phyloP scores from a whole-genome alignment of 2,113 vertebrate genomes.

The Sinocyclocheilus rhinocerous region DNA sequence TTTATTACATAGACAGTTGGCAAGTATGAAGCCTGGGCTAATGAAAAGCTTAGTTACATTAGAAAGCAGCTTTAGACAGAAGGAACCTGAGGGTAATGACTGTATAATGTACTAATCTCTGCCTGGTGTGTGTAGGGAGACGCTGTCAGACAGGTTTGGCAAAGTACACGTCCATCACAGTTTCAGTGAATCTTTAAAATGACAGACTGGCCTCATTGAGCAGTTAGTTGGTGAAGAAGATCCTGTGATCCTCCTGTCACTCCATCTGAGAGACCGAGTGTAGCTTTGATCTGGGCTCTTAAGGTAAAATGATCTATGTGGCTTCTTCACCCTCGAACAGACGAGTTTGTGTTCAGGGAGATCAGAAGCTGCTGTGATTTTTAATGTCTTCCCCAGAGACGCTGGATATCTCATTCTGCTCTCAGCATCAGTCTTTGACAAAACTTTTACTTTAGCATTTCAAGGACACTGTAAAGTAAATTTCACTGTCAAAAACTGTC shows the following conservation, averaged over 20 bases:
- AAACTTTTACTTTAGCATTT: neutral
- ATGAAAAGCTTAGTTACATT: slow-evolving; percentile 44
- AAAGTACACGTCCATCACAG: slow-evolving; percentile 21
- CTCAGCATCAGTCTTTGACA: neutral
- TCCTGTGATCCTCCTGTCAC: slow-evolving; percentile 17
- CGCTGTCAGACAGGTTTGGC: slow-evolving; percentile 1
- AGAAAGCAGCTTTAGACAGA: neutral
- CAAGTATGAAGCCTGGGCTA: slow-evolving; percentile 8
- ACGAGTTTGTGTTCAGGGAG: slow-evolving; percentile 28
- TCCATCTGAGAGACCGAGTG: slow-evolving; percentile 16
- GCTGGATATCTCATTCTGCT: neutral
- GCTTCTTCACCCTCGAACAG: slow-evolving; percentile 29
- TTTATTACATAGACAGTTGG: slow-evolving; percentile 23
- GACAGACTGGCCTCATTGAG: neutral
- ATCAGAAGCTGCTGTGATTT: neutral
- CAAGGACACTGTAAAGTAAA: neutral
- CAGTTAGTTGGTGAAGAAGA: neutral
- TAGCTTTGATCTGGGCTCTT: slow-evolving; percentile 19
- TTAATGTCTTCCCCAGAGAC: neutral
- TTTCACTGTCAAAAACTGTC: neutral
- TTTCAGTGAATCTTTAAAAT: neutral
- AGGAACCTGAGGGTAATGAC: slow-evolving; percentile 22
- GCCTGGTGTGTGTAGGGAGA: slow-evolving; percentile 20
- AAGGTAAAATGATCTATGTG: slow-evolving; percentile 67
- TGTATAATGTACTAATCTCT: slow-evolving; percentile 41